A percentile compares a stretch with the other conserved stretches of the same genome.
These are phyloP conservation scores for Eristalinus sepulchralis DNA, from an alignment of 2,888 invertebrate species.

Conservation along the genomic window DNA sequence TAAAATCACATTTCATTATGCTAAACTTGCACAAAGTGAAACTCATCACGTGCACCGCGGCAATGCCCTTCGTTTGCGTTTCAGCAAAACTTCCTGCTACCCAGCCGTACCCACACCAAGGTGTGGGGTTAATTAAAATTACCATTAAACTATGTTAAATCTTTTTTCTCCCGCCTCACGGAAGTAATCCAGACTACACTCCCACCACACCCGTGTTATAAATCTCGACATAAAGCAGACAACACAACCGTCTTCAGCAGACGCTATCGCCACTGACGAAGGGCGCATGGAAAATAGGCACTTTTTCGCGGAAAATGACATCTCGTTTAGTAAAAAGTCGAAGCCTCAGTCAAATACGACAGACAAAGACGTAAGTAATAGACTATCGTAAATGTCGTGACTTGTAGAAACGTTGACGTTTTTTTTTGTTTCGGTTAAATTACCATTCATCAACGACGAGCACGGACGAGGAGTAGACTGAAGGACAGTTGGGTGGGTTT, in stretches of 20 bases:
- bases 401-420: constrained; percentile 55
- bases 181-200: constrained; percentile 33
- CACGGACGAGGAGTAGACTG: neutral
- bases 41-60: constrained; percentile 33
- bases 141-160: constrained; percentile 59
- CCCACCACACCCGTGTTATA: constrained; percentile 46
- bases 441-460: constrained; percentile 47
- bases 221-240: neutral
- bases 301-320: constrained; percentile 51
- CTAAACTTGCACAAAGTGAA: constrained; percentile 23
- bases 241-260: neutral
- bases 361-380: constrained; percentile 37
- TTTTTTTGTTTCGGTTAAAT: constrained; percentile 36
- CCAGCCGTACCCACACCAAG: constrained; percentile 20
- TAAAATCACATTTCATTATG: constrained; percentile 13
- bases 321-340: constrained; percentile 35
- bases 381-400: constrained; percentile 60
- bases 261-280: neutral
- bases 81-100: neutral
- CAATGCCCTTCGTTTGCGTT: neutral
- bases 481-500: neutral
- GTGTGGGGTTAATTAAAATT: constrained; percentile 58
- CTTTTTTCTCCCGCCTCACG: constrained; percentile 23
- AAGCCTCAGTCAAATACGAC: constrained; percentile 33
- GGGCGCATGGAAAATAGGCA: constrained; percentile 32